phyloP scores from a whole-genome alignment of 2,113 vertebrate species.

The Solenodon paradoxus region DNA sequence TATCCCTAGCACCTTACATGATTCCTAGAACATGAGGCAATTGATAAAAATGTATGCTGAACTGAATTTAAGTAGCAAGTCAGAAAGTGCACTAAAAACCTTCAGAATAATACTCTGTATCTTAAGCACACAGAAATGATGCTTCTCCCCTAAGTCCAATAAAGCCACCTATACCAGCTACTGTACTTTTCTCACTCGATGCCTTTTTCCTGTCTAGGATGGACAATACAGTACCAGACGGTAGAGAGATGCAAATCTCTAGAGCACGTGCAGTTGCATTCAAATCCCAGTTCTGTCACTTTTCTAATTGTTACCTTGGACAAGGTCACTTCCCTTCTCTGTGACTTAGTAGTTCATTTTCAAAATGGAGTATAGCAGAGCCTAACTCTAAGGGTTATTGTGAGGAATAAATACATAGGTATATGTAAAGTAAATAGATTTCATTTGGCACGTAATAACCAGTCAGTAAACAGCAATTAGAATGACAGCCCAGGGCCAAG shows the following conservation, averaged over 20 bases:
- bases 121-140: neutral
- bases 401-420: neutral
- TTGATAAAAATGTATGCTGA: slow-evolving; percentile 6
- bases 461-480: neutral
- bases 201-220: neutral
- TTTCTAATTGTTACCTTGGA: neutral
- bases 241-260: neutral
- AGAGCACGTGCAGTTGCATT: neutral
- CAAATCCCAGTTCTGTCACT: neutral
- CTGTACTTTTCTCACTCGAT: neutral
- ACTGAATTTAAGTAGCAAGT: slow-evolving; percentile 31
- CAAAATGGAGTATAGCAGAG: neutral
- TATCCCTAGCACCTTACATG: neutral
- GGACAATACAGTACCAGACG: neutral
- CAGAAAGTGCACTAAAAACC: neutral
- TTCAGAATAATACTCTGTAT: neutral
- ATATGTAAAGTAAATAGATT: neutral
- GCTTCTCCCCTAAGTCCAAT: neutral
- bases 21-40: neutral
- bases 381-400: neutral
- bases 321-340: neutral
- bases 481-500: neutral
- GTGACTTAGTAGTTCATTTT: neutral
- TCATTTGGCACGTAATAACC: neutral
- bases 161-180: neutral